These are phyloP conservation scores for Sisyra nigra DNA, from an alignment of 2,888 invertebrate genomes.

Conservation along the genomic window DNA sequence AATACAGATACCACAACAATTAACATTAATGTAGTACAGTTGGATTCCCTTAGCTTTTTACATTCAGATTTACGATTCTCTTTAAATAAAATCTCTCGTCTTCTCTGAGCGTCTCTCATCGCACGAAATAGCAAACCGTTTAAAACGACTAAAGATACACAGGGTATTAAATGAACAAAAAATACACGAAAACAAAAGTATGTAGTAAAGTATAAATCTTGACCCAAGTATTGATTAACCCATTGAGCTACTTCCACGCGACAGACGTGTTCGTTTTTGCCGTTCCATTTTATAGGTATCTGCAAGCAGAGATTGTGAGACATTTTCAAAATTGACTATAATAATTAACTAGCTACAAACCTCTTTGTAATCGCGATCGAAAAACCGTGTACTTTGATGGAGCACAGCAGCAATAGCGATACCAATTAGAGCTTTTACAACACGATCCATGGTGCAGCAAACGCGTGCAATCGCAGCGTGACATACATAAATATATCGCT, in stretches of 20 bases:
- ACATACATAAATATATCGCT: constrained; percentile 89
- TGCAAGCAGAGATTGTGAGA: too few species aligned
- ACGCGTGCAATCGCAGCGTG: constrained; percentile 78
- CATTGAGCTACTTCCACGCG: constrained; percentile 46
- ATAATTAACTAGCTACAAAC: constrained; percentile 16
- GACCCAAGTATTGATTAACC: constrained; percentile 47
- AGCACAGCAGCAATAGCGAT: constrained; percentile 65
- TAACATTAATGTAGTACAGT: constrained; percentile 75
- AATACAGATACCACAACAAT: constrained; percentile 78
- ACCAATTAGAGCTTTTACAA: constrained; percentile 59
- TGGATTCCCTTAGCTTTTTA: constrained; percentile 59
- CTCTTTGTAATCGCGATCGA: constrained; percentile 45
- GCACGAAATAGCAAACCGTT: constrained; percentile 78
- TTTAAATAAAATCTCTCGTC: constrained; percentile 45
- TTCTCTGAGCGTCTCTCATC: constrained; percentile 61
- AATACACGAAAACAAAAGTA: constrained; percentile 77
- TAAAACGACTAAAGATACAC: constrained; percentile 72
- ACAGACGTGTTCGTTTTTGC: constrained; percentile 49
- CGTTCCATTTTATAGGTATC: constrained; percentile 51
- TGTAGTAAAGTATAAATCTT: constrained; percentile 63
- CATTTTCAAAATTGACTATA: neutral
- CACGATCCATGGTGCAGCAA: constrained; percentile 57
- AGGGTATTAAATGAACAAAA: constrained; percentile 84
- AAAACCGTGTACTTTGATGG: constrained; percentile 70
- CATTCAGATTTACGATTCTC: constrained; percentile 67